Conservation (phyloP, 2,797 vertebrate genomes). For the Onychomys torridus region DNA sequence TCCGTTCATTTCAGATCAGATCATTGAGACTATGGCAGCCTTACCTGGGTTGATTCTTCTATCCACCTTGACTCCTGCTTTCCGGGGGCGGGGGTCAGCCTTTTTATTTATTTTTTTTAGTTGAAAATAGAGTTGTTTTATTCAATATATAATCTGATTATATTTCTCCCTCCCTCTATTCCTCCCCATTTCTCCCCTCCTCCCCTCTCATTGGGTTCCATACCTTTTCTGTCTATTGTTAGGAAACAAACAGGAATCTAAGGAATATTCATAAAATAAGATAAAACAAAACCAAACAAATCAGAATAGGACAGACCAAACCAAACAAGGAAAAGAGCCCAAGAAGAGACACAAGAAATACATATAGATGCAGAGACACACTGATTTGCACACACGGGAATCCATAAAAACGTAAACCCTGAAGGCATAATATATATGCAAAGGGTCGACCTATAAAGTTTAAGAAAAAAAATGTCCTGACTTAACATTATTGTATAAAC, state of each 20-base stretch:
- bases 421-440: background rate
- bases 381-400: background rate
- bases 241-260: background rate
- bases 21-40: fast-evolving
- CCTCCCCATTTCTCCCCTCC: background rate
- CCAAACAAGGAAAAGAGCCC: background rate
- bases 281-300: background rate
- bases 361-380: background rate
- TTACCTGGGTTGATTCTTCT: background rate
- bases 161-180: background rate
- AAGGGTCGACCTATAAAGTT: background rate
- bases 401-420: background rate
- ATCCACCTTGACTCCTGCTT: background rate
- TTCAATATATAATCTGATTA: background rate
- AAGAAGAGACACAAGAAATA: background rate
- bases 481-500: background rate
- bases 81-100: background rate
- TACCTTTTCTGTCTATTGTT: background rate
- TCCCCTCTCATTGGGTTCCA: background rate
- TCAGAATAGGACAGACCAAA: background rate
- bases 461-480: background rate
- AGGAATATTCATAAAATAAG: background rate
- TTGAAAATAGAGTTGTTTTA: background rate
- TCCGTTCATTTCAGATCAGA: background rate
- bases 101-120: background rate